Percentiles rank a stretch among this genome's conserved stretches.
These are phyloP conservation scores for Phortica magna DNA, from an alignment of 2,888 invertebrate species.

Conservation along the genomic window DNA sequence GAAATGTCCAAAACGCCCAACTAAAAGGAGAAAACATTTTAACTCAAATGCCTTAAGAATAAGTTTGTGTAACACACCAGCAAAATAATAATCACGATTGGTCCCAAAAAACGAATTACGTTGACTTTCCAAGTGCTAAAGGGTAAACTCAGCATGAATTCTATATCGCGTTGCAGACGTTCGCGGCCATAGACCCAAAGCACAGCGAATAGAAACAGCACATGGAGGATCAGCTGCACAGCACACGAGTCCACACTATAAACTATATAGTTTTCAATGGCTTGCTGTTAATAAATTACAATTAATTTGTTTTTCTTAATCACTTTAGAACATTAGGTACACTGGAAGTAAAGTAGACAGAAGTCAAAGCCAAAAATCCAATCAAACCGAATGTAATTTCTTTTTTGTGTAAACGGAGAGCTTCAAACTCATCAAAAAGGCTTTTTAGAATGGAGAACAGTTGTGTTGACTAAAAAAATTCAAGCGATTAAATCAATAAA, in stretches of 20 bases:
- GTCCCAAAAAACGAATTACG: constrained; percentile 71
- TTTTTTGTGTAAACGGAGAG: constrained; percentile 58
- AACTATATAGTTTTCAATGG: constrained; percentile 53
- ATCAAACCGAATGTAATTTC: constrained; percentile 57
- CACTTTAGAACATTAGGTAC: constrained; percentile 54
- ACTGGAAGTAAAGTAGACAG: constrained; percentile 66
- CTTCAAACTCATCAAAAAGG: constrained; percentile 73
- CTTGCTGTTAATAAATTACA: constrained; percentile 58
- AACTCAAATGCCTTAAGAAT: neutral
- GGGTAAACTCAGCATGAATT: constrained; percentile 86
- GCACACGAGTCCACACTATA: constrained; percentile 55
- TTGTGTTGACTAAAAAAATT: constrained; percentile 61
- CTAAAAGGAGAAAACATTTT: constrained; percentile 41
- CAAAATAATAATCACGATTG: constrained; percentile 48
- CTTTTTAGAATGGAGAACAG: constrained; percentile 65
- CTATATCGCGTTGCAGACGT: constrained; percentile 82
- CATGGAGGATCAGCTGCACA: constrained; percentile 63
- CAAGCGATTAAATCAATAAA: neutral
- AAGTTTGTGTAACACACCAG: neutral
- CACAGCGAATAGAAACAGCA: constrained; percentile 88
- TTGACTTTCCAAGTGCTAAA: constrained; percentile 78
- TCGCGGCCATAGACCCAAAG: constrained; percentile 89
- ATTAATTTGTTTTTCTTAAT: neutral
- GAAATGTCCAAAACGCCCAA: constrained; percentile 36
- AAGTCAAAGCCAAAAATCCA: constrained; percentile 52